Conservation (phyloP, 2,888 invertebrate genomes). For the Liodrosophila aerea region DNA sequence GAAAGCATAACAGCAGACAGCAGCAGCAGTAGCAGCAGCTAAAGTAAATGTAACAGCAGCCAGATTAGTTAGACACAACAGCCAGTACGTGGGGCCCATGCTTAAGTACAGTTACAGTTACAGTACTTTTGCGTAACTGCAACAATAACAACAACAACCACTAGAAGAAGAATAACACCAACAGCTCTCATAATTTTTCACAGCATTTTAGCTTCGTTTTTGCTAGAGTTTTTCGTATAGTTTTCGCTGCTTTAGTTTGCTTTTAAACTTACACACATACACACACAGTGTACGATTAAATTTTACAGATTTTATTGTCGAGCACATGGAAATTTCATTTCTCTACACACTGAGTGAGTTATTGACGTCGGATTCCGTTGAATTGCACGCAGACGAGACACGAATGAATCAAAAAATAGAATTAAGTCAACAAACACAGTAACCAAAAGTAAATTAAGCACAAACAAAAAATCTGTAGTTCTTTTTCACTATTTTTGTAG, state of each 20-base stretch:
- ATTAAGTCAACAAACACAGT: slow-evolving; percentile 17
- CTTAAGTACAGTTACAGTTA: slow-evolving; percentile 46
- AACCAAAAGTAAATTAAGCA: slow-evolving; percentile 11
- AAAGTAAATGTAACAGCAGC: slow-evolving; percentile 5
- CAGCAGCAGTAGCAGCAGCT: slow-evolving; percentile 18
- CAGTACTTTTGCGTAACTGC: slow-evolving; percentile 10
- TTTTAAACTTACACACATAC: slow-evolving; percentile 4
- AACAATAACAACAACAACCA: slow-evolving; percentile 18
- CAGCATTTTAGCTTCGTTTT: slow-evolving; percentile 11
- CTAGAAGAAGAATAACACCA: slow-evolving; percentile 2
- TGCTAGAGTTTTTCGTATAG: slow-evolving; percentile 3
- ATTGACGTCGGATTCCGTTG: slow-evolving; percentile 7
- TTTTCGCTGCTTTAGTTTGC: neutral
- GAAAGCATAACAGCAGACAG: slow-evolving; percentile 38
- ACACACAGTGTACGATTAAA: slow-evolving; percentile 11
- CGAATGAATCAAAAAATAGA: slow-evolving; percentile 10
- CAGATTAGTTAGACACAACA: slow-evolving; percentile 14
- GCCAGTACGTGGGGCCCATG: slow-evolving; percentile 23
- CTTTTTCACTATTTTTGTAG: slow-evolving; percentile 15
- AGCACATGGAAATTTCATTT: slow-evolving; percentile 23
- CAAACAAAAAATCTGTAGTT: slow-evolving; percentile 5
- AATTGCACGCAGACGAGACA: slow-evolving; percentile 12
- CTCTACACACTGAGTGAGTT: slow-evolving; percentile 2
- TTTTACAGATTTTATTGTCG: slow-evolving; percentile 27
- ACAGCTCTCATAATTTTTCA: neutral